phyloP scores from a whole-genome alignment of 2,888 invertebrate genomes.

The Trachelus stipa region DNA sequence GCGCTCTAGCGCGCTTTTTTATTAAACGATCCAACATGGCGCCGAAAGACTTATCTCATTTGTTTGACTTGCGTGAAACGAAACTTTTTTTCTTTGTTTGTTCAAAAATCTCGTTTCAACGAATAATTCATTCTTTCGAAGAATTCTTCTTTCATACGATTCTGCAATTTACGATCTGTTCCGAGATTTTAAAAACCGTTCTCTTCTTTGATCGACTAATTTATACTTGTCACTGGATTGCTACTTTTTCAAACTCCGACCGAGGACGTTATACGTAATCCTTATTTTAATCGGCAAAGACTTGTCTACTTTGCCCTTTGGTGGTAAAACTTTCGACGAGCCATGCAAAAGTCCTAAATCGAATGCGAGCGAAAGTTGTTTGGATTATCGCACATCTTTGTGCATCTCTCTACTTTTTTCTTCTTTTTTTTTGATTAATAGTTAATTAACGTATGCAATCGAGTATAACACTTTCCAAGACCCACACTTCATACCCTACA shows the following conservation, averaged over 20 bases:
- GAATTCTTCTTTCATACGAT: neutral
- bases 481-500: slow-evolving; percentile 22
- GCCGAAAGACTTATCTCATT: neutral
- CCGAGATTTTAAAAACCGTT: neutral
- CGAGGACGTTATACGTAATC: neutral
- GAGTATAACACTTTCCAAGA: neutral
- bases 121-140: neutral
- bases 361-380: neutral
- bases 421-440: neutral
- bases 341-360: neutral
- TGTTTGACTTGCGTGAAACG: neutral
- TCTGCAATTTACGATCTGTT: neutral
- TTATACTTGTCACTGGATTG: neutral
- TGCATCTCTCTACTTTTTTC: neutral
- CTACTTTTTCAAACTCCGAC: neutral
- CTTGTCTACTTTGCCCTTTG: neutral
- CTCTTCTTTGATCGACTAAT: neutral
- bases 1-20: neutral
- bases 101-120: neutral
- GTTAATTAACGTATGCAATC: neutral
- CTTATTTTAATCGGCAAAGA: neutral
- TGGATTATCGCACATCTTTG: neutral
- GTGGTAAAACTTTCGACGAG: neutral
- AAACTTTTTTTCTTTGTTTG: neutral
- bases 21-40: neutral